Base-by-base conservation (phyloP, 2,888 invertebrate genomes). In the Onthophagus sagittarius region DNA sequence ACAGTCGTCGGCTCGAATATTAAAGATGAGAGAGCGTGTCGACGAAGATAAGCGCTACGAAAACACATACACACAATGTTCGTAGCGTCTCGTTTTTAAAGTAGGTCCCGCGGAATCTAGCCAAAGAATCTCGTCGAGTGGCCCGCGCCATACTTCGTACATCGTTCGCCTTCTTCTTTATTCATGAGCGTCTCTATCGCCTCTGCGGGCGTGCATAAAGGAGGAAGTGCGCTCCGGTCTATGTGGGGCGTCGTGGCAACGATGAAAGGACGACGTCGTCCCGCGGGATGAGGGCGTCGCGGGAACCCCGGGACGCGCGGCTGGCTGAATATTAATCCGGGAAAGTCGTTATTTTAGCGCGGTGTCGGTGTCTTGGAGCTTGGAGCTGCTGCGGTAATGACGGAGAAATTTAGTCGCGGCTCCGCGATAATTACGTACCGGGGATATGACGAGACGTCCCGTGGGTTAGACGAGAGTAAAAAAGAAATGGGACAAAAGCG, bases 331-430 rank as follows among this genome's bases (percentile, higher is more conserved):
- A 67, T 67, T 67, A 67, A 67, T 67, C 67, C 67, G 67, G 15
- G 31, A 53, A 53, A 7, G 67, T 67, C 31, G 67, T 67, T 67
- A 67, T 67, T 67, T 67, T 67, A 67, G 32, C 67, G 67, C 67
- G 67, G 67, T 67, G 67, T 67, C 67, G 67, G 67, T 67, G 67
- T 23, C 67, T 67, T 67, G 32, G 31, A 67, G 31, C 67, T 53
- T 4, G 39, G 39, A 53, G 67, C 32, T 23, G 15, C 64, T 31
- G 31, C 67, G 67, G 23, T 67, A 67, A 67, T 67, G 67, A 67
- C 67, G 67, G 67, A 23, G 67, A 67, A 67, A 67, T 67, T 67
- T 67, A 67, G 67, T 32, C 67, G n/a, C 67, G 23, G 67, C 32
- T 23, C 31, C 32, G 32, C 32, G 67, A 67, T 67, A 67, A 67